These are phyloP conservation scores for Belonocnema kinseyi DNA, from an alignment of 1,140 invertebrate species.

Conservation along the genomic window DNA sequence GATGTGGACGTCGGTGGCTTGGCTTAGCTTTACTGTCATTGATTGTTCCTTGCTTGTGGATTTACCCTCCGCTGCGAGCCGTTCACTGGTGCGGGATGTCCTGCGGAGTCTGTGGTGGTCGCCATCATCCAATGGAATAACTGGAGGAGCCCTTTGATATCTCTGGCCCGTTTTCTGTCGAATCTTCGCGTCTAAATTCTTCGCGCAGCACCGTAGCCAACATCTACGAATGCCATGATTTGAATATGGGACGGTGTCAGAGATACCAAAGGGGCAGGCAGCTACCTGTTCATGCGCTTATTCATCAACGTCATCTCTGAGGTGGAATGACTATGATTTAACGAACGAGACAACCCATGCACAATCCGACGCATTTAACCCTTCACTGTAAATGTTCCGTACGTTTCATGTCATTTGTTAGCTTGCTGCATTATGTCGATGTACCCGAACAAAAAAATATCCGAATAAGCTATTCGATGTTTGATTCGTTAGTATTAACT, in stretches of 20 bases:
- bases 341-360: conserved; percentile 23
- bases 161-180: conserved; percentile 67
- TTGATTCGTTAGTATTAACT: conserved; percentile 36
- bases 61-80: conserved; percentile 90
- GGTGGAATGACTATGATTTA: conserved; percentile 34
- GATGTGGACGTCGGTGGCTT: conserved; percentile 84
- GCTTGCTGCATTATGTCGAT: conserved; percentile 50
- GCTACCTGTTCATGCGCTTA: conserved; percentile 71
- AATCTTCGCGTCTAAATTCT: conserved; percentile 48
- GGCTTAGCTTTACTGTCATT: conserved; percentile 90
- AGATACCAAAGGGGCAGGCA: conserved; percentile 74
- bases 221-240: conserved; percentile 70
- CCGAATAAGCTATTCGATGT: not conserved
- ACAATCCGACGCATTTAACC: conserved; percentile 51
- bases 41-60: conserved; percentile 94
- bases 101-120: conserved; percentile 88
- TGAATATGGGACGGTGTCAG: conserved; percentile 69
- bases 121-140: conserved; percentile 83
- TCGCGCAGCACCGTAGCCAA: conserved; percentile 62
- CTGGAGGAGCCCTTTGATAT: conserved; percentile 73
- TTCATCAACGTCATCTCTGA: conserved; percentile 71
- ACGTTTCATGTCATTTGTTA: conserved; percentile 64
- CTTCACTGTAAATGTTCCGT: conserved; percentile 57
- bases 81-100: conserved; percentile 88
- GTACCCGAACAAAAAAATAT: conserved; percentile 46